Percentiles rank a stretch among this genome's conserved stretches.
These are phyloP conservation scores for Meda fulgida DNA, from an alignment of 2,797 vertebrate genomes.

Conservation along the genomic window DNA sequence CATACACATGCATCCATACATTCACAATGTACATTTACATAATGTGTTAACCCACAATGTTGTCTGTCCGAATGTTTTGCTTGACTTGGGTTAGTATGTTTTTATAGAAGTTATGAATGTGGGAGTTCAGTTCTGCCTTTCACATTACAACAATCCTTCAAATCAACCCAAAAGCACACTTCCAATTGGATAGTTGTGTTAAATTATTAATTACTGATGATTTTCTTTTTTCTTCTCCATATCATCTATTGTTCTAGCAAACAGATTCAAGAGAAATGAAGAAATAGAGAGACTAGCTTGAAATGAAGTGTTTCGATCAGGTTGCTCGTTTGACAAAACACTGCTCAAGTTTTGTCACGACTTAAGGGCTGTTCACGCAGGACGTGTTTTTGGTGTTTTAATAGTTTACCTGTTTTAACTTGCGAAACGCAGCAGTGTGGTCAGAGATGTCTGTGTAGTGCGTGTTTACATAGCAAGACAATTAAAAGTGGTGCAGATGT, in stretches of 20 bases:
- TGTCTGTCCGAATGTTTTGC: constrained; percentile 12
- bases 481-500: not conserved
- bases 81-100: not conserved
- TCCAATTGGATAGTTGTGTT: constrained; percentile 2
- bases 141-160: not conserved
- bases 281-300: not conserved
- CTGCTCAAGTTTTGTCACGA: not conserved
- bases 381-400: not conserved
- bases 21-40: constrained; percentile 11
- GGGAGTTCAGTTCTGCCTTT: constrained; percentile 15
- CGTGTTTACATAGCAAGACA: constrained; percentile 9
- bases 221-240: not conserved
- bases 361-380: not conserved
- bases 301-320: not conserved
- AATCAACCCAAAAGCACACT: constrained; percentile 7
- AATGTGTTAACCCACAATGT: not conserved
- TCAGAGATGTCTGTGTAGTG: not conserved
- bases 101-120: constrained; percentile 35
- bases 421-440: not conserved
- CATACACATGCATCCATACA: constrained; percentile 2
- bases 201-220: not conserved
- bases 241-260: not conserved
- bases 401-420: not conserved
- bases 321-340: not conserved
- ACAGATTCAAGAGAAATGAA: not conserved